phyloP scores from a whole-genome alignment of 30 jellyfish, hydroid and myxozoan genomes.

The Aurelia sp. region DNA sequence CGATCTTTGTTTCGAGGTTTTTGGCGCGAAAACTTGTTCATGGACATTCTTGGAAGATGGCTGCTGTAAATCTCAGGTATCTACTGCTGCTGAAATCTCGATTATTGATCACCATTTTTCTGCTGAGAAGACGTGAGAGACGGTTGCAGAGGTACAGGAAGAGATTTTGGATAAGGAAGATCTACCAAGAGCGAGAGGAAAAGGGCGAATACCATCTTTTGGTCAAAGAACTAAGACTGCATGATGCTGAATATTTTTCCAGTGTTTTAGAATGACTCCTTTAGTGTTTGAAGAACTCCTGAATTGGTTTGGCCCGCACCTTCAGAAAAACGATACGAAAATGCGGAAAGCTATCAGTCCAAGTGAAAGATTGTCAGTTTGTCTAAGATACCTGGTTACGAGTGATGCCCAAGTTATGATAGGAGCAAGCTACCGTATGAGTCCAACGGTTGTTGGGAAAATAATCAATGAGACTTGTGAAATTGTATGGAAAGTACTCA shows the following conservation, averaged over 20 bases:
- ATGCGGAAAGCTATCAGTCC: constrained; percentile 52
- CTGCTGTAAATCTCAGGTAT: constrained; percentile 56
- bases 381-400: constrained; percentile 52
- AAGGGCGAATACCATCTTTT: constrained; percentile 57
- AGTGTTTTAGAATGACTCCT: constrained; percentile 69
- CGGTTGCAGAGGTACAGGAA: constrained; percentile 3
- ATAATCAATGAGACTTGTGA: constrained; percentile 48
- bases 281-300: constrained; percentile 43
- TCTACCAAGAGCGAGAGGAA: constrained; percentile 30
- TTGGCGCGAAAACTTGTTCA: too few species aligned
- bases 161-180: constrained; percentile 45
- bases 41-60: constrained; percentile 44
- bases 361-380: constrained; percentile 51
- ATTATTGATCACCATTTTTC: constrained; percentile 18
- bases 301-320: constrained; percentile 43
- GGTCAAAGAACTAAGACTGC: constrained; percentile 56
- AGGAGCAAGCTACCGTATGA: constrained; percentile 52
- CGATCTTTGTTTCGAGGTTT: too few species aligned
- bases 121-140: constrained; percentile 48
- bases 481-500: too few species aligned
- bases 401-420: constrained; percentile 59
- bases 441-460: constrained; percentile 68
- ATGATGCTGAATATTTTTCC: constrained; percentile 59
- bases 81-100: too few species aligned
- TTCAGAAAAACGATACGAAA: constrained; percentile 49